Conservation (phyloP, 2,797 vertebrate species). For the Cirrhinus molitorella region DNA sequence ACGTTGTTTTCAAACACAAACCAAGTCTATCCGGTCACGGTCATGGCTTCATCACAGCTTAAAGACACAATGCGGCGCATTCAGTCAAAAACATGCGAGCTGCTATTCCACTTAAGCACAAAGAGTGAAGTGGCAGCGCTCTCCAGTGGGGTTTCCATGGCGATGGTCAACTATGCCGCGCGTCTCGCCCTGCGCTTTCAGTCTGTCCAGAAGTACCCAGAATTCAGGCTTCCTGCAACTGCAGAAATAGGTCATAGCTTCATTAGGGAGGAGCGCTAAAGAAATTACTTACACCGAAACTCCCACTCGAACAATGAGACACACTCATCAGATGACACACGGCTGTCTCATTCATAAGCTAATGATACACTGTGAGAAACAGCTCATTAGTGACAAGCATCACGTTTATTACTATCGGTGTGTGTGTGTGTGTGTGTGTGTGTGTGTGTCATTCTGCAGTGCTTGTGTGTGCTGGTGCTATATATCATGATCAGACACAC, state of each 20-base stretch:
- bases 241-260: conserved; percentile 73
- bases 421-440: too few relatives aligned
- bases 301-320: conserved; percentile 23
- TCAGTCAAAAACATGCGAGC: conserved; percentile 56
- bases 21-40: not conserved
- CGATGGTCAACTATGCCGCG: conserved; percentile 76
- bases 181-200: conserved; percentile 59
- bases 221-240: conserved; percentile 67
- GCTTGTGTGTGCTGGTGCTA: not conserved
- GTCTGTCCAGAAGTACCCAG: conserved; percentile 68
- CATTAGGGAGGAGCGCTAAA: conserved; percentile 59
- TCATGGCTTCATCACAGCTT: not conserved
- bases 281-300: conserved; percentile 21
- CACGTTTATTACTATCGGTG: not conserved
- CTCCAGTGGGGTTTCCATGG: conserved; percentile 76
- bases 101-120: conserved; percentile 73
- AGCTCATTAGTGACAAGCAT: conserved; percentile 13
- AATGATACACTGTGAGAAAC: conserved; percentile 6
- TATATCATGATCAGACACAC: not conserved
- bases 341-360: conserved; percentile 19
- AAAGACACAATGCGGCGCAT: not conserved
- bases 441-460: not conserved
- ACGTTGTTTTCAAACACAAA: conserved; percentile 48
- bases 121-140: conserved; percentile 71
- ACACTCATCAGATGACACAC: conserved; percentile 1